Evolutionary conservation across 2,888 invertebrate species (phyloP).

Genomic region (Clunio marinus): DNA sequence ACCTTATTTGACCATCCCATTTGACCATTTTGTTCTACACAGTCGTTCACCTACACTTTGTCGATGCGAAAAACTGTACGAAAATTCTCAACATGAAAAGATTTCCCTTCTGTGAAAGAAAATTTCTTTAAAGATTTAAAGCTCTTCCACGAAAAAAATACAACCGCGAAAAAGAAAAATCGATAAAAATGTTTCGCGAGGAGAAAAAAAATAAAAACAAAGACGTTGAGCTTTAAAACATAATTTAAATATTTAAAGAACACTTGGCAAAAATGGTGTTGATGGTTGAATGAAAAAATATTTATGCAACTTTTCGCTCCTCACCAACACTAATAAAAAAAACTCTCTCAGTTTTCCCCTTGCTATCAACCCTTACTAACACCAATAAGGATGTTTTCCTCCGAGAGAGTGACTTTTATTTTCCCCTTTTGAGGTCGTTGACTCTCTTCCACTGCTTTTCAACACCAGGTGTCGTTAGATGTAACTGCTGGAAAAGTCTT

Average conservation of each 20-base stretch:
- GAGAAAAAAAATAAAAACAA: conserved; percentile 37
- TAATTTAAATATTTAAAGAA: conserved; percentile 38
- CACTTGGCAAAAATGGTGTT: conserved; percentile 37
- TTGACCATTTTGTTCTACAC: conserved; percentile 29
- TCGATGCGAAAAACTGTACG: neutral
- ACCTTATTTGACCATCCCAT: conserved; percentile 10
- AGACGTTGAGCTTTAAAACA: conserved; percentile 38
- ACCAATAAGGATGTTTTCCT: neutral
- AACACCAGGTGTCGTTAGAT: neutral
- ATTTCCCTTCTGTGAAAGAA: neutral
- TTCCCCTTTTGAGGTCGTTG: neutral
- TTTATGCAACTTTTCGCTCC: neutral
- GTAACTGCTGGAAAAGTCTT: conserved; percentile 10
- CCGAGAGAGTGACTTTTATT: conserved; percentile 8
- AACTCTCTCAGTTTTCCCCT: conserved; percentile 17
- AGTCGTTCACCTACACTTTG: conserved; percentile 1
- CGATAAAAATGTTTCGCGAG: conserved; percentile 38
- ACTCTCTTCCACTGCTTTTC: neutral
- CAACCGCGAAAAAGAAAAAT: conserved; percentile 30
- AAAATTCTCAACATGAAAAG: neutral
- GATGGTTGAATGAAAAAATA: conserved; percentile 34
- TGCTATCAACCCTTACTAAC: neutral
- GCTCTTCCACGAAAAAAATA: conserved; percentile 20
- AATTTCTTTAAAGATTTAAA: conserved; percentile 25
- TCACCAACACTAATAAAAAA: neutral